Conservation (phyloP, 2,113 vertebrate genomes). For the Paedocypris sp. region DNA sequence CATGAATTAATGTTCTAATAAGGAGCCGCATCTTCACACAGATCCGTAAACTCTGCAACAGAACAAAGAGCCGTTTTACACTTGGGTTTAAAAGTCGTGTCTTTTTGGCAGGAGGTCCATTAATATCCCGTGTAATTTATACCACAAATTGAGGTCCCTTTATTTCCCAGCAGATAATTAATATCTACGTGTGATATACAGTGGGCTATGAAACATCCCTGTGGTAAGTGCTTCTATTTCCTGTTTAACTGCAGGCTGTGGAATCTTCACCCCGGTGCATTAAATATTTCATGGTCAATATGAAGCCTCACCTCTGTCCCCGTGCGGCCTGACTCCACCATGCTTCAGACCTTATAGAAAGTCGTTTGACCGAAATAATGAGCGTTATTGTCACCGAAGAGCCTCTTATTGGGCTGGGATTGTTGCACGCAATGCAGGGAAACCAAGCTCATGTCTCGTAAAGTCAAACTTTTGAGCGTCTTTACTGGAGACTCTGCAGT, state of each 20-base stretch:
- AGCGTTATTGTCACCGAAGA: conserved; percentile 49
- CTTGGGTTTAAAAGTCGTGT: background rate
- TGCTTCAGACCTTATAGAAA: conserved; percentile 51
- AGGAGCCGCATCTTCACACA: too few relatives aligned
- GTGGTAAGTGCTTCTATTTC: conserved; percentile 48
- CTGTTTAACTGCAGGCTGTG: conserved; percentile 4
- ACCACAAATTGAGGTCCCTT: conserved; percentile 37
- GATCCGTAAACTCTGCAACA: too few relatives aligned
- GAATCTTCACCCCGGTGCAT: conserved; percentile 44
- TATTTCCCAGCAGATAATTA: conserved; percentile 57
- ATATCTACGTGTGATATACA: conserved; percentile 55
- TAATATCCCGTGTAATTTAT: conserved; percentile 38
- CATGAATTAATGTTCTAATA: too few relatives aligned
- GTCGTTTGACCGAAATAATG: conserved; percentile 62
- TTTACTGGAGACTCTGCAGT: too few relatives aligned
- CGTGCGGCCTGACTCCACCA: conserved; percentile 41
- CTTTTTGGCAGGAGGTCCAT: background rate
- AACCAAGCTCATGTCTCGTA: too few relatives aligned
- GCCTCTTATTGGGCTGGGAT: conserved; percentile 44
- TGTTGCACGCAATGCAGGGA: conserved; percentile 36
- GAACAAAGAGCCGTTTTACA: too few relatives aligned
- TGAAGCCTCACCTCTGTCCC: conserved; percentile 53
- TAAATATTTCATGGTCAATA: conserved; percentile 68
- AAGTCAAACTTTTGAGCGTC: too few relatives aligned
- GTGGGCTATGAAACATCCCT: conserved; percentile 49